Conservation (phyloP, 2,797 vertebrate species). For the Bryconaethiops microstoma region DNA sequence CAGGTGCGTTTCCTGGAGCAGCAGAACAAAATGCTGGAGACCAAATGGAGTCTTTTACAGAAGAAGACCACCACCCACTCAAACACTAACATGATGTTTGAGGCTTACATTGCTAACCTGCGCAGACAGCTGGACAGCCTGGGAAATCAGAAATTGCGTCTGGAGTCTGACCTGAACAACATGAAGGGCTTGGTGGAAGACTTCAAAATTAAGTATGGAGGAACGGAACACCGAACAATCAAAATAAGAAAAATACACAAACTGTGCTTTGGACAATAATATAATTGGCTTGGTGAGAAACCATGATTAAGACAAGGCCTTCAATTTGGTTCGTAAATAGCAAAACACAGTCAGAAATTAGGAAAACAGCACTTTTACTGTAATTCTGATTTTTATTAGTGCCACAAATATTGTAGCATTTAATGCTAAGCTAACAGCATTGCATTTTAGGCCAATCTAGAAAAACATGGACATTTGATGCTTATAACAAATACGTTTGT, state of each 20-base stretch:
- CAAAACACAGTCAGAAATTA: too few species aligned
- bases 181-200: conserved; percentile 78
- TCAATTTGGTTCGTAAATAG: too few species aligned
- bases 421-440: too few species aligned
- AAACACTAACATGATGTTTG: conserved; percentile 70
- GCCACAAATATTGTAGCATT: too few species aligned
- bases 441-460: too few species aligned
- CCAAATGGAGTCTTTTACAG: conserved; percentile 82
- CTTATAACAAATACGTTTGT: too few species aligned
- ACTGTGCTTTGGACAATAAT: neutral
- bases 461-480: too few species aligned
- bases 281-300: neutral
- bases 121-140: conserved; percentile 78
- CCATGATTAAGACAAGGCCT: too few species aligned
- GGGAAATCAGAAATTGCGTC: conserved; percentile 73
- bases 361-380: too few species aligned
- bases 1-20: conserved; percentile 82
- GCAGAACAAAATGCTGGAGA: conserved; percentile 83
- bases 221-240: neutral
- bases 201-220: conserved; percentile 73
- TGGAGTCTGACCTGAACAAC: conserved; percentile 77
- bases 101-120: conserved; percentile 75
- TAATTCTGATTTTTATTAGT: too few species aligned
- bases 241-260: neutral
- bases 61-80: conserved; percentile 74